Conservation (phyloP, 2,888 invertebrate genomes). For the Candidula unifasciata region DNA sequence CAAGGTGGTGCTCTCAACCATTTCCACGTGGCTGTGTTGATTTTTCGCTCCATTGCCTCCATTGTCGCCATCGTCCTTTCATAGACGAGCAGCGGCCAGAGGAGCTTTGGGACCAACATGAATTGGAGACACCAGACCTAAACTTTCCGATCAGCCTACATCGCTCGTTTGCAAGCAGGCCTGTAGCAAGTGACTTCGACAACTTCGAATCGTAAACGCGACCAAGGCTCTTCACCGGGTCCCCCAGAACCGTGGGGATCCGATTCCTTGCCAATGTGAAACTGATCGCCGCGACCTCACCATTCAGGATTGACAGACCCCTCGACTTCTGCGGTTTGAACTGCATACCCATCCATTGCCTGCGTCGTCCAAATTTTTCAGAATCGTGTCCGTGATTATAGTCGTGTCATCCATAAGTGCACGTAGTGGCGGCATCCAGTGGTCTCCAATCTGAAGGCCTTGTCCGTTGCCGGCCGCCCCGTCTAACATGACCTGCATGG, state of each 20-base stretch:
- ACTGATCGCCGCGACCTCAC: too few relatives aligned
- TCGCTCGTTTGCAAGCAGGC: background rate
- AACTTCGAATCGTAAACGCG: constrained; percentile 9
- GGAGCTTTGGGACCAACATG: constrained; percentile 27
- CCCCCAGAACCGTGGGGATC: constrained; percentile 23
- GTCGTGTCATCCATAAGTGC: too few relatives aligned
- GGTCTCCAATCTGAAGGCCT: too few relatives aligned
- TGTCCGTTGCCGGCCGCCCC: background rate
- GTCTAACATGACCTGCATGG: constrained; percentile 24
- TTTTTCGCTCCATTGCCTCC: background rate
- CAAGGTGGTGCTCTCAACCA: constrained; percentile 4
- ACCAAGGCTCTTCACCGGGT: background rate
- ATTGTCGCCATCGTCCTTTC: background rate
- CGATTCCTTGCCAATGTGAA: background rate
- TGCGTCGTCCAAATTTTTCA: background rate
- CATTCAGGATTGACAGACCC: background rate
- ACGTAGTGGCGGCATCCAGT: too few relatives aligned
- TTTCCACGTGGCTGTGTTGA: constrained; percentile 23
- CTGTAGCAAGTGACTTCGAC: background rate
- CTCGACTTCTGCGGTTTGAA: constrained; percentile 38
- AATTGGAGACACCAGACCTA: constrained; percentile 32
- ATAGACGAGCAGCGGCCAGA: constrained; percentile 36
- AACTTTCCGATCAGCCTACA: constrained; percentile 9
- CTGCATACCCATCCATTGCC: constrained; percentile 16
- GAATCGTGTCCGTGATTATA: background rate